A percentile compares a stretch with the other conserved stretches of the same genome.
Evolutionary conservation across 2,113 vertebrate species (phyloP).

Genomic region (Tetraodon nigroviridis): DNA sequence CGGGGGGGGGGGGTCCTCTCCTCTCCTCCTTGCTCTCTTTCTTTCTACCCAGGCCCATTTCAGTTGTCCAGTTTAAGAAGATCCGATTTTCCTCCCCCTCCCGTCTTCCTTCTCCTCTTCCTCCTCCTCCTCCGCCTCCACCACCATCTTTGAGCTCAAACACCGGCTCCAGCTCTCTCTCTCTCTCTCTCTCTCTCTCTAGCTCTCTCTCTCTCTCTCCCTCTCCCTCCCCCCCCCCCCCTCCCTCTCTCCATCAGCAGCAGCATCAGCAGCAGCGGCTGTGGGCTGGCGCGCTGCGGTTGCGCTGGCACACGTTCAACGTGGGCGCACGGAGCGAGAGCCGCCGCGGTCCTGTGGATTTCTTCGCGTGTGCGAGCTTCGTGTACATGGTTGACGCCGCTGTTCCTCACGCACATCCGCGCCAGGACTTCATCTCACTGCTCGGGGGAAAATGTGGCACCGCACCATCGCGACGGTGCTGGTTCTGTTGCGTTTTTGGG

Average conservation of each 20-base stretch:
- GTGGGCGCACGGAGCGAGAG: constrained; percentile 56
- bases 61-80: constrained; percentile 69
- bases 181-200: too few species aligned
- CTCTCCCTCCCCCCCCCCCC: constrained; percentile 25
- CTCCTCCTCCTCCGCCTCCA: constrained; percentile 60
- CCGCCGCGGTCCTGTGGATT: constrained; percentile 69
- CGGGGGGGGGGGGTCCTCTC: too few species aligned
- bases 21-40: constrained; percentile 4
- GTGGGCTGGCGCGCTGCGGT: constrained; percentile 59
- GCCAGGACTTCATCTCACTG: constrained; percentile 79
- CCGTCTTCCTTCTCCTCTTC: constrained; percentile 27
- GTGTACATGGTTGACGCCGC: constrained; percentile 74
- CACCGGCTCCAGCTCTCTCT: constrained; percentile 46
- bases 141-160: constrained; percentile 82
- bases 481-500: constrained; percentile 77
- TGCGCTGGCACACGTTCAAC: constrained; percentile 63
- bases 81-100: constrained; percentile 35
- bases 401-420: constrained; percentile 70
- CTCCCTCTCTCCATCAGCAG: neutral
- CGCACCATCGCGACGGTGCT: constrained; percentile 70
- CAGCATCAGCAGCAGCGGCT: constrained; percentile 40
- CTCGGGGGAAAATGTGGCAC: constrained; percentile 86
- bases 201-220: too few species aligned
- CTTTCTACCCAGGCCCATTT: constrained; percentile 71
- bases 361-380: constrained; percentile 65